Evolutionary conservation across 2,888 invertebrate genomes (phyloP).

Genomic region (Horisme vitalbata): DNA sequence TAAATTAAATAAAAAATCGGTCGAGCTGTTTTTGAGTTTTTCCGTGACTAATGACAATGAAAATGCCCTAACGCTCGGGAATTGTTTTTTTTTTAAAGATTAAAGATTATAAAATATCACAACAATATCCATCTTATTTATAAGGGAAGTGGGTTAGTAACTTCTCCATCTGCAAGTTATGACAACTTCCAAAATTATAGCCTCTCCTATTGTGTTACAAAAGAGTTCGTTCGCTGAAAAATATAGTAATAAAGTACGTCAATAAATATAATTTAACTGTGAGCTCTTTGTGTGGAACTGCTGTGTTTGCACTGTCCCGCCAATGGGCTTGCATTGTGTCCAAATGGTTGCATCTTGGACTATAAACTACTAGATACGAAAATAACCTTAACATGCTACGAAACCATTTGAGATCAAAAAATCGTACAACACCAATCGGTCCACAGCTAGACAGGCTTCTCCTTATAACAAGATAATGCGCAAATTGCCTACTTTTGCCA

Average conservation of each 20-base stretch:
- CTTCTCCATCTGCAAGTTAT: background rate
- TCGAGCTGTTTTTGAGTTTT: too few relatives aligned
- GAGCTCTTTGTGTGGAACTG: constrained; percentile 19
- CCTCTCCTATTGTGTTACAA: constrained; percentile 15
- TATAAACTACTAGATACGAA: constrained; percentile 1
- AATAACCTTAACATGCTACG: background rate
- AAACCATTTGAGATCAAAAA: too few relatives aligned
- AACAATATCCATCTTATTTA: background rate
- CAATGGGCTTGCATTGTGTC: constrained; percentile 23
- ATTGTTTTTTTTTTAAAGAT: too few relatives aligned
- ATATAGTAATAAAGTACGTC: constrained; percentile 21
- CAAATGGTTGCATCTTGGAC: constrained; percentile 6
- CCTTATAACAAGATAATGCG: too few relatives aligned
- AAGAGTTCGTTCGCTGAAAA: constrained; percentile 14
- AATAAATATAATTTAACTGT: constrained; percentile 27
- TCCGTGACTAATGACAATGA: too few relatives aligned
- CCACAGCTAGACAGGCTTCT: too few relatives aligned
- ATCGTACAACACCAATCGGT: too few relatives aligned
- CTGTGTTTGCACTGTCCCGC: constrained; percentile 18
- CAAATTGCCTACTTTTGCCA: too few relatives aligned
- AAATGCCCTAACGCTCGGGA: too few relatives aligned
- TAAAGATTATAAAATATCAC: too few relatives aligned
- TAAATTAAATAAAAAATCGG: too few relatives aligned
- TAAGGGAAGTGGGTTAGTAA: too few relatives aligned
- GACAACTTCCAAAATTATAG: background rate